A percentile compares a stretch with the other conserved stretches of the same genome.
Evolutionary conservation across 2,797 vertebrate species (phyloP).

Genomic region (Crax fasciolata): DNA sequence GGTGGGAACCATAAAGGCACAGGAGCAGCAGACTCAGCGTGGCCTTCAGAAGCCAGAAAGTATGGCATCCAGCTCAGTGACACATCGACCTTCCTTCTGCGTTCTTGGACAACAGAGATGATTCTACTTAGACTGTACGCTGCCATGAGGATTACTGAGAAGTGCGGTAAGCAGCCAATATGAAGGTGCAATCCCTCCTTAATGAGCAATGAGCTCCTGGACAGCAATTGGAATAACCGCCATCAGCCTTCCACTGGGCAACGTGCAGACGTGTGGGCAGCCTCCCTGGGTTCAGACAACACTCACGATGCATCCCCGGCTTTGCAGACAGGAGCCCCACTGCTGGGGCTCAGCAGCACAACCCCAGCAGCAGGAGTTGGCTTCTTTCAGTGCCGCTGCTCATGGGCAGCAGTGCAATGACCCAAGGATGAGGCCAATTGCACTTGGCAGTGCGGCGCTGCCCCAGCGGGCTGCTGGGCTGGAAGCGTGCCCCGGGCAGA

Average conservation of each 20-base stretch:
- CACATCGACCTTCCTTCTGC: not conserved
- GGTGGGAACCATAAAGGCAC: not conserved
- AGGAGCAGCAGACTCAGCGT: not conserved
- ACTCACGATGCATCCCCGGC: not conserved
- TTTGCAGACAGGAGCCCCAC: not conserved
- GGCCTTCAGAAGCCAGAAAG: not conserved
- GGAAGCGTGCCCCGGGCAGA: not conserved
- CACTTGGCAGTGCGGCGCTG: not conserved
- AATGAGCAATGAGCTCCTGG: not conserved
- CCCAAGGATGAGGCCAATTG: slow-evolving; percentile 5
- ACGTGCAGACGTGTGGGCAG: accelerated
- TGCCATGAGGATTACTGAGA: not conserved
- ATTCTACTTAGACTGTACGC: not conserved
- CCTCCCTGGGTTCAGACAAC: accelerated
- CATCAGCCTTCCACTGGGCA: not conserved
- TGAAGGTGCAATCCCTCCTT: not conserved
- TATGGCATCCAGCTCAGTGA: not conserved
- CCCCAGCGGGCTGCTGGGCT: not conserved
- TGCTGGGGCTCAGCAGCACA: slow-evolving; percentile 30
- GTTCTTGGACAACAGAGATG: not conserved
- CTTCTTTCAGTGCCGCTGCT: slow-evolving; percentile 8
- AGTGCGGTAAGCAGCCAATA: not conserved
- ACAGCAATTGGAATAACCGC: not conserved
- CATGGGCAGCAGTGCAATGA: not conserved
- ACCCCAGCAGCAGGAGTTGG: slow-evolving; percentile 1